Evolutionary conservation across 2,888 invertebrate species (phyloP), one percentile per base, ranked within the genome.

Genomic region (Drosophila greeni): DNA sequence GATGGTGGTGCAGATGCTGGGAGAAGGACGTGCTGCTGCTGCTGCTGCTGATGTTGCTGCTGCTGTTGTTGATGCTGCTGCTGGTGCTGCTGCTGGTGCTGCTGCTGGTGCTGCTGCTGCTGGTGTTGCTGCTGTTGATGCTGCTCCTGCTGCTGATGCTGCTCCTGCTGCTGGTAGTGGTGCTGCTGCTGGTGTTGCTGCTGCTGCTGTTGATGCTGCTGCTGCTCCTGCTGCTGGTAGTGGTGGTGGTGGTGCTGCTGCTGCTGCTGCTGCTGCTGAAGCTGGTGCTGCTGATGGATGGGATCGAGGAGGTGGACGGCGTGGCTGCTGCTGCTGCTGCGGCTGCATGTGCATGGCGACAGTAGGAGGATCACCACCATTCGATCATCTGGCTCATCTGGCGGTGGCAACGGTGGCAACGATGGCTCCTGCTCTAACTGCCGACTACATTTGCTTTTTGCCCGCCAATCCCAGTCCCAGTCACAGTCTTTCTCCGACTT

Each of bases 281-380:
- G 65, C 1, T 61, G n/a, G n/a, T n/a, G n/a, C n/a, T n/a, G 53
- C 4, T 60, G 70, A 12, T 66, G 65, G 8, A 45, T 62, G 34
- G 58, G 42, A 48, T 55, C 49, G 34, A 29, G 43, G 64, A 57
- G 66, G 40, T 67, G 62, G 61, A 55, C 71, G 49, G 42, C 45
- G 66, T 55, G 69, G 76, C 47, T 72, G 81, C 66, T 76, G 79
- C 75, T 76, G 82, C 76, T 76, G 80, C 72, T 75, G 54, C 70
- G 70, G 80, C 77, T 82, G 83, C 83, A 81, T 56, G 78, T 81
- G 86, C 86, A 87, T 87, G 88, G 88, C 86, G 88, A 86, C 85
- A 89, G 86, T 86, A 89, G 84, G 85, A 89, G 87, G 87, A 89
- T 89, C 87, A 89, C 89, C 87, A 89, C 89, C 89, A 89, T 89